Evolutionary conservation across 2,113 vertebrate species (phyloP).

Genomic region (Amphiprion percula): DNA sequence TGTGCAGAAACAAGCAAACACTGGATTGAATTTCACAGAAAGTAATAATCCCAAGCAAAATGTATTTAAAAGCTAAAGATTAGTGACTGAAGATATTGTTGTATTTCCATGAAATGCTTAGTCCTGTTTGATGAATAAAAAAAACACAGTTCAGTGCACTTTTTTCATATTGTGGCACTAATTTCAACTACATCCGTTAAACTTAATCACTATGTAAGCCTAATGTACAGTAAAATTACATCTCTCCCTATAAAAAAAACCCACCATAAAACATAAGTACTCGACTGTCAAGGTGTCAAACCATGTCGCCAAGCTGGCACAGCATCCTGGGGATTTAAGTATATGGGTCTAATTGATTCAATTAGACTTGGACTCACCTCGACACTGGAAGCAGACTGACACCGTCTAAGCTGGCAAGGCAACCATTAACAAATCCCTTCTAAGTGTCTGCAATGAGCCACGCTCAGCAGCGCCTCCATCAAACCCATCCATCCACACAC

Average conservation of each 20-base stretch:
- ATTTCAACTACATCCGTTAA: background rate
- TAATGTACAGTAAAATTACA: background rate
- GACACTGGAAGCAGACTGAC: slow-evolving; percentile 30
- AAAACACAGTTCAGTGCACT: background rate
- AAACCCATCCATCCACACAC: slow-evolving; percentile 32
- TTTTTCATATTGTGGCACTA: background rate
- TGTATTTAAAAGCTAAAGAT: slow-evolving; percentile 1
- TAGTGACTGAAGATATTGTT: no score
- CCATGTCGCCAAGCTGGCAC: slow-evolving; percentile 3
- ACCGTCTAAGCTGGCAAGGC: slow-evolving; percentile 40
- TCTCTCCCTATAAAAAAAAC: background rate
- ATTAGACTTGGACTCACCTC: slow-evolving; percentile 67
- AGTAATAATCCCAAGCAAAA: background rate
- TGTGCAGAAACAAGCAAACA: background rate
- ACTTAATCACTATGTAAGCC: background rate
- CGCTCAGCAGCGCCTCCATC: slow-evolving; percentile 45
- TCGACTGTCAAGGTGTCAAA: slow-evolving; percentile 22
- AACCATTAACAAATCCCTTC: slow-evolving; percentile 63
- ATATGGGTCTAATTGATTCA: slow-evolving; percentile 63
- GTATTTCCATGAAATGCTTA: no score
- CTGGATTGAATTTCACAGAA: background rate
- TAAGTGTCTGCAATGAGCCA: slow-evolving; percentile 50
- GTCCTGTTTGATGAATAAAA: background rate
- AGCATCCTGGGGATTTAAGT: slow-evolving; percentile 47
- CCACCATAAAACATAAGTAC: background rate